Base-by-base conservation (phyloP, 2,797 vertebrate species). In the Girardinus metallicus region DNA sequence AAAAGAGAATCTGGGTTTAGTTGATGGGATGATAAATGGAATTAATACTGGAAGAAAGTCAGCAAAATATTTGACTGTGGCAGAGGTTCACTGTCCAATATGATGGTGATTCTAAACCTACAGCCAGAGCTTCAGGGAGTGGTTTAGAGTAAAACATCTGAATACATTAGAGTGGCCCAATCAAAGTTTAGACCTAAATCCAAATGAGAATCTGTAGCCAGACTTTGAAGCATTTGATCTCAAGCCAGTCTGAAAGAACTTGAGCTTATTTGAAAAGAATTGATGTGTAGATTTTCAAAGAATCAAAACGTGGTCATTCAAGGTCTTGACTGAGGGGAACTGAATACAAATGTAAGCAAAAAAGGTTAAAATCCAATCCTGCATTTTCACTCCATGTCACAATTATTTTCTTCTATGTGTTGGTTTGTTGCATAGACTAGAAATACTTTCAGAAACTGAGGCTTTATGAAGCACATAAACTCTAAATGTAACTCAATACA, bases 391-490 rank as follows among this genome's bases (percentile, higher is more conserved):
- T 66, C 8, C 34, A 11, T 2, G 34, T 21, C 34, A 39, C 23
- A 5, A 47, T 66, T 49, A 23, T 39, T 39, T 23, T 36, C 18
- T 39, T 21, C 8, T 9, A 1, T 66, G 64, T 39, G 34, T 39
- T 26, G 34, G 23, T 26, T 7, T 29, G 9, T 10, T 36, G 73
- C 62, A 46, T 75, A 72, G 49, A 44, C 88, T 81, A 73, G 75
- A 78, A 83, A 86, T 83, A 43, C 51, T 88, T 80, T 79, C 49
- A 77, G 73, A 86, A 80, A 86, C 66, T 60, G 41, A 80, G 29
- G 75, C 47, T 34, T 36, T 41, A 39, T 43, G 62, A 76, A 80
- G 75, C 77, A 57, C 16, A 46, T 26, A 74, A 36, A 73, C 16
- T 74, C 77, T 80, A 9, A 44, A 76, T 81, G 16, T 75, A 0